Evolutionary conservation across 2,113 vertebrate species (phyloP), one percentile per base, ranked within the genome.

Genomic region (Corydoras maculifer): DNA sequence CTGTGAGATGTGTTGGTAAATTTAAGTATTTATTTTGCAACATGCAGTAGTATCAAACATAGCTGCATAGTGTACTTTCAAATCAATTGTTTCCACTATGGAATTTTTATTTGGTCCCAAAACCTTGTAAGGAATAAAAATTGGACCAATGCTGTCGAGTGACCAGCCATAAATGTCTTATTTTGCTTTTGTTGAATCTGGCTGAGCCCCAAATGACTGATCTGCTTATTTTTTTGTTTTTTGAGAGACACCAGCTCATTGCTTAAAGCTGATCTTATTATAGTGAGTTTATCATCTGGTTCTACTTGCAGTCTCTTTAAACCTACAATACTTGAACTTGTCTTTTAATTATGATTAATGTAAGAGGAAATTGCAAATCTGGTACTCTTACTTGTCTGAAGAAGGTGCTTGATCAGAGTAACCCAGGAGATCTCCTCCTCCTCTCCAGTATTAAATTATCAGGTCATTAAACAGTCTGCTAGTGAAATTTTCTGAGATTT

Each of bases 211-310:
- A 43, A 43, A 43, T 43, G 35, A 43, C 35, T 43, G 35, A 43
- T 43, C 35, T 43, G 35, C 35, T 43, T 43, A 2, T 62, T 57
- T 64, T 30, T 14, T 51, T 3, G 55, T 58, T 32, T 72, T 63
- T 65, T 75, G 54, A 57, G 15, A 15, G 30, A 58, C 58, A 65
- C 18, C 73, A 78, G 67, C 76, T 70, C 76, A 78, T 62, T 71
- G 78, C 60, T 58, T 71, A 54, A 68, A 60, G 64, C 75, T 69
- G 53, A 13, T 55, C 11, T 14, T 9, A 57, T 57, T 57, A 57
- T 2, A 32, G n/a, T 74, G 72, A 71, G 73, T 66, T 25, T 59
- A 63, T 11, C 31, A 49, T 55, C 57, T 70, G 35, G 13, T 59
- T 59, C 66, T 69, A 51, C 76, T 60, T 71, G 63, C 55, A 65